These are phyloP conservation scores for Picus viridis DNA, from an alignment of 2,797 vertebrate genomes.

Conservation along the genomic window DNA sequence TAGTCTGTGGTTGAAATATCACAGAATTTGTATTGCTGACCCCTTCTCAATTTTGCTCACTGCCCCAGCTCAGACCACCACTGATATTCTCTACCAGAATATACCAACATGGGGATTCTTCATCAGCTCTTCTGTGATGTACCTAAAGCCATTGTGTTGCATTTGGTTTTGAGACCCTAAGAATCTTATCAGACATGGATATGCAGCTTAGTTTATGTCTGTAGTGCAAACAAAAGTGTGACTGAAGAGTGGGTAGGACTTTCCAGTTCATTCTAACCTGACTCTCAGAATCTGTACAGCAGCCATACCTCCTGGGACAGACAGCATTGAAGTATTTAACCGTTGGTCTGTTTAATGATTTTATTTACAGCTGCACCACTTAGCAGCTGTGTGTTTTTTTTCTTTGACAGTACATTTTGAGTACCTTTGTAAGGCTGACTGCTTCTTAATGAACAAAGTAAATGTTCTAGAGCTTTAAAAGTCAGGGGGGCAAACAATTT, in stretches of 20 bases:
- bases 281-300: neutral
- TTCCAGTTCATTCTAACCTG: neutral
- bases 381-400: neutral
- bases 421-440: neutral
- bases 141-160: neutral
- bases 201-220: neutral
- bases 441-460: constrained; percentile 14
- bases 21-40: neutral
- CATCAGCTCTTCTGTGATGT: neutral
- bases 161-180: neutral
- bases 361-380: constrained; percentile 48
- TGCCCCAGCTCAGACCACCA: neutral
- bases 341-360: constrained; percentile 42
- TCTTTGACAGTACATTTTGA: constrained; percentile 6
- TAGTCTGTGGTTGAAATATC: neutral
- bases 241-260: neutral
- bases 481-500: neutral
- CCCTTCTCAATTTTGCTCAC: neutral
- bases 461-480: constrained; percentile 13
- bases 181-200: neutral
- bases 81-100: neutral
- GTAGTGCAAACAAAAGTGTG: neutral
- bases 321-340: neutral
- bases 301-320: neutral
- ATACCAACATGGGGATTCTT: neutral